Base-by-base conservation (phyloP, 2,888 invertebrate genomes). In the Halictus ligatus region DNA sequence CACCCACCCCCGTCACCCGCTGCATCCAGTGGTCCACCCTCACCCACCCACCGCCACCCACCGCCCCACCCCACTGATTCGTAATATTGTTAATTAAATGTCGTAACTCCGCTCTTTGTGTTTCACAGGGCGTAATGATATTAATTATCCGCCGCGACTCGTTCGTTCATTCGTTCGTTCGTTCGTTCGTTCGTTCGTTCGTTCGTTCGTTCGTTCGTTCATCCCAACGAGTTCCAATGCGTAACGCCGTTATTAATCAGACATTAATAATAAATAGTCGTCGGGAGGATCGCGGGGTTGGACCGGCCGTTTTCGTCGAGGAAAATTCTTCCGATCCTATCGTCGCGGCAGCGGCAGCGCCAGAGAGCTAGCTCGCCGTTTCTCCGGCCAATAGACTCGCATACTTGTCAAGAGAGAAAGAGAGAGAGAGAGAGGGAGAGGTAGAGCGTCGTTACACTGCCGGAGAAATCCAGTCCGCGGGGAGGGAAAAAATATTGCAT, bases 401-500 rank as follows among this genome's bases (percentile, higher is more conserved):
- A 54, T n/a, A 40, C 50, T 25, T n/a, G 50, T 75, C 50, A 46
- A 35, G 29, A 21, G 40, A 40, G 35, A 69, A 21, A 40, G 60
- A 0, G 15, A 25, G 12, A 25, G 13, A 5, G 40, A 21, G 69
- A 10, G 40, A 21, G 35, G 4, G 12, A 40, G 69, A 35, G 74
- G 64, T 48, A 78, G 78, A 69, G 71, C 67, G 78, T 67, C 64
- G 77, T 46, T 29, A 25, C 71, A 50, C 75, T 75, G 58, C 40
- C 84, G 77, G 76, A 88, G 86, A 83, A 86, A 82, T 87, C 86
- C 84, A 78, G 72, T 81, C 81, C 64, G 74, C 82, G 85, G 87
- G 86, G 85, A 79, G 84, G 80, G 89, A 90, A 91, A 91, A 91
- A 93, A 92, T 93, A 92, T 93, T 92, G 91, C 90, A 92, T 93